Evolutionary conservation across 2,113 vertebrate genomes (phyloP), one percentile per base, ranked within the genome.

Genomic region (Zingel zingel): DNA sequence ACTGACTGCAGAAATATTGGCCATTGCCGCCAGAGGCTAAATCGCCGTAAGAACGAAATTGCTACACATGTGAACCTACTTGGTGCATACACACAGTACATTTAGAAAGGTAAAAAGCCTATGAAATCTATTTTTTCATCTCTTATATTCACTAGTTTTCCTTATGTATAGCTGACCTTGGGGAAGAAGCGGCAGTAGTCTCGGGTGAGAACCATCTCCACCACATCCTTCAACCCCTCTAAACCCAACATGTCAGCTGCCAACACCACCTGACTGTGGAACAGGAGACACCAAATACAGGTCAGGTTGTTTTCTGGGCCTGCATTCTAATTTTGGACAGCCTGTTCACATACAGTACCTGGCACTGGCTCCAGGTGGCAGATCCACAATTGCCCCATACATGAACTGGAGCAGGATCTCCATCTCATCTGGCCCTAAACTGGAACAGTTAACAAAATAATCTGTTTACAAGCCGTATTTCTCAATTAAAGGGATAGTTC

Each of bases 131-230:
- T 54, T 7, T 15, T 65, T 45, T 45, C 39, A 45, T 43, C n/a
- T 23, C 39, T 65, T n/a, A 23, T 10, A 72, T 45, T 58, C 39
- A 16, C 9, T 53, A n/a, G 19, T 25, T 39, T 15, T 21, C 50
- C 33, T 27, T 57, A 14, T 21, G 33, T 14, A n/a, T 5, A 18
- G 18, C 78, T 78, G 65, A 99, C 97, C 97, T 99, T 98, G 79
- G 97, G 97, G 92, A 99, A 98, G 94, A 98, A 99, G 85, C 96
- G 94, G 94, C 98, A 99, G 93, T 97, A 98, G 93, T 99, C 97
- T 94, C 97, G 94, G 92, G 94, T 97, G 90, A 99, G 92, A 91
- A 97, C 83, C 93, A 98, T 97, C 90, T 98, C 88, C 59, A 96
- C 97, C 27, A 99, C 96, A 83, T 98, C 97, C 90, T 96, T 97